Evolutionary conservation across 2,888 invertebrate species (phyloP).

Genomic region (Alentia gelatinosa): DNA sequence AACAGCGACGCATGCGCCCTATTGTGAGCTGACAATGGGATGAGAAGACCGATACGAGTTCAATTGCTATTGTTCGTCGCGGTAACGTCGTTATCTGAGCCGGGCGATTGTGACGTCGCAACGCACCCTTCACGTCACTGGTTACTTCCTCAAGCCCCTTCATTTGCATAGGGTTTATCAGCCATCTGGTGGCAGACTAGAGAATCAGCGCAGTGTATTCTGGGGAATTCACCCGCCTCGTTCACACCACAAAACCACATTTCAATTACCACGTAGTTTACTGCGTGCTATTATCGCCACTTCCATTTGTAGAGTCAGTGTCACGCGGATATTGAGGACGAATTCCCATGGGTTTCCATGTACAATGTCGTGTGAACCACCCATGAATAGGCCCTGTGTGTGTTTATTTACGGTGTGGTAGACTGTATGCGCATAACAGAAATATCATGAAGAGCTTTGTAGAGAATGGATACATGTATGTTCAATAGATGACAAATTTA

Average conservation of each 20-base stretch:
- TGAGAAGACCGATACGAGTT: constrained; percentile 27
- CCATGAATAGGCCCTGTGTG: too few relatives aligned
- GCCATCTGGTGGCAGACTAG: not conserved
- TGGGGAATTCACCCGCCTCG: not conserved
- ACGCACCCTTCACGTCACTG: not conserved
- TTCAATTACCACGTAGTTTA: not conserved
- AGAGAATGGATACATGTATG: too few relatives aligned
- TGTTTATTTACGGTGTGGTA: too few relatives aligned
- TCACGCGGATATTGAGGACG: too few relatives aligned
- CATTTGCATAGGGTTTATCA: constrained; percentile 39
- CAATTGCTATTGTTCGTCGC: constrained; percentile 37
- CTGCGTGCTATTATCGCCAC: too few relatives aligned
- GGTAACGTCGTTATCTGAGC: not conserved
- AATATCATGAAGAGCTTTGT: too few relatives aligned
- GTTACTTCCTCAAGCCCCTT: not conserved
- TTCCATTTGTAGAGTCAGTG: too few relatives aligned
- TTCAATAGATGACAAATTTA: too few relatives aligned
- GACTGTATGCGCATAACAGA: too few relatives aligned
- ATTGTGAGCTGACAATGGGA: constrained; percentile 26
- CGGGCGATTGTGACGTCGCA: not conserved
- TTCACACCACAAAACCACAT: not conserved
- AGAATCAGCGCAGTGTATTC: not conserved
- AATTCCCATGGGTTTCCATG: too few relatives aligned
- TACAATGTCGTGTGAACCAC: too few relatives aligned
- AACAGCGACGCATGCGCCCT: constrained; percentile 35